Conservation (phyloP, 2,888 invertebrate species). For the Synanthedon myopaeformis region DNA sequence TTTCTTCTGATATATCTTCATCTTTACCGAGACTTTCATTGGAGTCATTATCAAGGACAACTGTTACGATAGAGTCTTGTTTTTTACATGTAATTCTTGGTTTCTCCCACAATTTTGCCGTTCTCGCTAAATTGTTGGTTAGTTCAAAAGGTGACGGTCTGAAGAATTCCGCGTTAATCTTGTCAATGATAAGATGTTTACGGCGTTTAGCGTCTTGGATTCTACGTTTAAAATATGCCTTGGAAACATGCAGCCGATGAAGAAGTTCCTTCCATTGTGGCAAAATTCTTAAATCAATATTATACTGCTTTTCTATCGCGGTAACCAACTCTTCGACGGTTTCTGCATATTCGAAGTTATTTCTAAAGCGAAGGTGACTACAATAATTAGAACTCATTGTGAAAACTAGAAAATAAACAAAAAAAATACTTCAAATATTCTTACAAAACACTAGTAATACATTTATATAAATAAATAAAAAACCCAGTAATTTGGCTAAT, state of each 20-base stretch:
- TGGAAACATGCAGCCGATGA: constrained; percentile 25
- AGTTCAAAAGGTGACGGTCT: constrained; percentile 45
- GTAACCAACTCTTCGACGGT: constrained; percentile 36
- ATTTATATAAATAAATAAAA: too few species aligned
- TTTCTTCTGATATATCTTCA: constrained; percentile 13
- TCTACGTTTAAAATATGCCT: constrained; percentile 28
- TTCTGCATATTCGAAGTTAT: constrained; percentile 18
- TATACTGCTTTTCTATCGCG: constrained; percentile 29
- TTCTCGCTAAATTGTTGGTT: constrained; percentile 34
- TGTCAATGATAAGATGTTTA: constrained; percentile 37
- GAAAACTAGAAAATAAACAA: background rate
- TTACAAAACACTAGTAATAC: background rate
- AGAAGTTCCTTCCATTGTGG: constrained; percentile 41
- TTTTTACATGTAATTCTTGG: constrained; percentile 12
- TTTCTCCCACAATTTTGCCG: constrained; percentile 31
- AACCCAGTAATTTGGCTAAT: too few species aligned
- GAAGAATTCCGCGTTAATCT: constrained; percentile 29
- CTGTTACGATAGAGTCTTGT: background rate
- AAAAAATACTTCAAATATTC: background rate
- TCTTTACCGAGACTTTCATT: constrained; percentile 2
- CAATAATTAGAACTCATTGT: constrained; percentile 21
- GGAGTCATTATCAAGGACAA: background rate
- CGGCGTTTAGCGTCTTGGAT: constrained; percentile 31
- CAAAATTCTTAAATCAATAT: constrained; percentile 35
- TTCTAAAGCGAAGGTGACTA: constrained; percentile 36